Base-by-base conservation (phyloP, 2,888 invertebrate species). In the Phalera bucephala region DNA sequence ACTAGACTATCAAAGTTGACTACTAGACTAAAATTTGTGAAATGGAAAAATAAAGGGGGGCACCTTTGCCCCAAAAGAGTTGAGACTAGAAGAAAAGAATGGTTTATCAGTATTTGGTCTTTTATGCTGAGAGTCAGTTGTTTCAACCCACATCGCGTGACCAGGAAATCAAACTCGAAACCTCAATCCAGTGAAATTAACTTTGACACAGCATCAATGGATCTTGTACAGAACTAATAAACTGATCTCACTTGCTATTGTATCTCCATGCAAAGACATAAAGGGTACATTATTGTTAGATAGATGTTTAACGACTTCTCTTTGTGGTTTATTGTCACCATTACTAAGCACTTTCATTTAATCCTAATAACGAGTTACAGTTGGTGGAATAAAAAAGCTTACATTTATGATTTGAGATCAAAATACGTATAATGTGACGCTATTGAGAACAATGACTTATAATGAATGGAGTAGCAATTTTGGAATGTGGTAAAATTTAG, bases 281-380 rank as follows among this genome's bases (percentile, higher is more conserved):
- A 10, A 7, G 32, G 12, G n/a, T n/a, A 33, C 15, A 34, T 40
- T 35, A 40, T 19, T 27, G 22, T 26, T 9, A 15, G 28, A 33
- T 32, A 22, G 28, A 36, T 44, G 29, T 13, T 11, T 35, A 40
- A 40, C 29, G 31, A 29, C 20, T 19, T 2, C 20, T 28, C 25
- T 33, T 38, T 38, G 23, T 38, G 5, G 1, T 7, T 5, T 30
- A 47, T 55, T 44, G 36, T 43, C 35, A 41, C 17, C 22, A n/a
- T 11, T 6, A 14, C 28, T 21, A 15, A 40, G 10, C 20, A 21
- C 34, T 43, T 43, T 43, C 29, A 2, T 33, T 45, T 31, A 25
- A 2, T 4, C 40, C 2, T 45, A 31, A 49, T 52, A 49, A 42
- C 4, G 4, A 0, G 8, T 2, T 50, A 46, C 40, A 52, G 3